Evolutionary conservation across 2,797 vertebrate species (phyloP), one percentile per base, ranked within the genome.

Genomic region (Diceros bicornis): DNA sequence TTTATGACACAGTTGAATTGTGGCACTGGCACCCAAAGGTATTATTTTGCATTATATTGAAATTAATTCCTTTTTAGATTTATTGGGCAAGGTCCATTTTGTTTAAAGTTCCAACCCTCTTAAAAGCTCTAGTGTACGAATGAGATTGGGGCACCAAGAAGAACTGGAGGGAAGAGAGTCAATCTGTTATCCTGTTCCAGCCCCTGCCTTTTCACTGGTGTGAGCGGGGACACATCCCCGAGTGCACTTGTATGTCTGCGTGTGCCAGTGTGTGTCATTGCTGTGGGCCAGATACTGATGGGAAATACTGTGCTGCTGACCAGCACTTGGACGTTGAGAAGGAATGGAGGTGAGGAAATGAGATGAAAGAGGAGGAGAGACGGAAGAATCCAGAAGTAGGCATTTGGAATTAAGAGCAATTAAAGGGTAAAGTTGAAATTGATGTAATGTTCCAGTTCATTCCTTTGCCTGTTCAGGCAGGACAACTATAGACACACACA

Each of bases 241-340:
- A 17, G 17, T 64, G 18, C 52, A 4, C 0, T 14, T 4, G 27
- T 3, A 0, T 4, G 47, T 57, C 21, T 10, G 2, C 29, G 41
- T 50, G 44, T 18, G 44, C 9, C 12, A 34, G 2, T 14, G 32
- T 72, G 83, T 68, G 50, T 62, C n/a, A 4, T 29, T 21, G 50
- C 78, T 34, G 3, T 13, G 16, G 6, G 50, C 18, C 17, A 29
- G 27, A 41, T 2, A 11, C 41, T 52, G 29, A 2, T 34, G n/a
- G 57, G 7, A 62, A 86, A 37, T 75, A 10, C 16, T 10, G 1
- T 16, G 12, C 18, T 1, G 1, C 27, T 52, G 82, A 52, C 23
- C 41, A 55, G 34, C 25, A 52, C 13, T 74, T 61, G 47, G 11
- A 6, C 21, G 12, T 41, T 62, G 41, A 7, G 71, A 86, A 57